Conservation (phyloP, 2,888 invertebrate species). For the Ennomos erosarius region DNA sequence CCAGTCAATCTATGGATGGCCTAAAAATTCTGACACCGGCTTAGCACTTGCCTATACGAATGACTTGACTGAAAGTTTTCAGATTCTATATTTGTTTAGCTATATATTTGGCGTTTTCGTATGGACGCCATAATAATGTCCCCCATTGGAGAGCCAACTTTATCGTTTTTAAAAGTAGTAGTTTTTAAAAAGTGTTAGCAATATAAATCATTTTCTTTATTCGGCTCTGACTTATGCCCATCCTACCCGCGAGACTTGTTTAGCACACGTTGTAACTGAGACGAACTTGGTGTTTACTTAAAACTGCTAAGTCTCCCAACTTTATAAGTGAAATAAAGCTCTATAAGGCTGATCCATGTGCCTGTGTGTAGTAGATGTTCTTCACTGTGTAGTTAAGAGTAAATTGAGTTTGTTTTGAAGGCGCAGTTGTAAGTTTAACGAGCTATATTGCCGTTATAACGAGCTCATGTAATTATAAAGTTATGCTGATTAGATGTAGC, state of each 20-base stretch:
- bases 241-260: constrained; percentile 43
- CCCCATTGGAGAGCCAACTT: no score
- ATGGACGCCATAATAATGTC: no score
- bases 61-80: no score
- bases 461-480: constrained; percentile 30
- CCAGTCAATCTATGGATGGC: no score
- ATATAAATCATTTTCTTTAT: no score
- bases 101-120: no score
- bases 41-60: no score
- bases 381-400: constrained; percentile 31
- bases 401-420: constrained; percentile 42
- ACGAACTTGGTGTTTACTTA: constrained; percentile 55
- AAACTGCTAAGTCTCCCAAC: constrained; percentile 55
- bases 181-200: no score
- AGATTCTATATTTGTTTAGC: no score
- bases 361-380: constrained; percentile 36
- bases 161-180: no score
- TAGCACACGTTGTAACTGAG: constrained; percentile 54
- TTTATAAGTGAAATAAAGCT: constrained; percentile 53
- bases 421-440: constrained; percentile 27
- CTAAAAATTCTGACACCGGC: no score
- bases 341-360: constrained; percentile 37
- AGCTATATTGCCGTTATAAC: constrained; percentile 28
- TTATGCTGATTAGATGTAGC: constrained; percentile 22
- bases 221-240: not conserved